A percentile compares a stretch with the other conserved stretches of the same genome.
phyloP scores from a whole-genome alignment of 2,113 vertebrate species.

The Macroglossus sobrinus region DNA sequence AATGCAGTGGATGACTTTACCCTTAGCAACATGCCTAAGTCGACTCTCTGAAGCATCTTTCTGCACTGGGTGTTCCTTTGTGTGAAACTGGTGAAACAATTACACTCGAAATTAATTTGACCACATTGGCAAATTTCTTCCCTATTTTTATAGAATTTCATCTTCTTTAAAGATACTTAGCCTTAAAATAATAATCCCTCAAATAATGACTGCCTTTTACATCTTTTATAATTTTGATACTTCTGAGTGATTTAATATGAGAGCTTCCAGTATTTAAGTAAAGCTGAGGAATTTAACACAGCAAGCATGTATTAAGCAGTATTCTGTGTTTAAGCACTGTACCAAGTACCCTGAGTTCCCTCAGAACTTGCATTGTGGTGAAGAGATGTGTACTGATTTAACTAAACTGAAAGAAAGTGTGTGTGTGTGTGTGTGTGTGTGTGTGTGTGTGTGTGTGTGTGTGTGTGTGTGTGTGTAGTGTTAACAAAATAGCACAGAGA shows the following conservation, averaged over 20 bases:
- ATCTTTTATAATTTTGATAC: neutral
- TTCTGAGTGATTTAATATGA: neutral
- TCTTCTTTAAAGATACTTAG: slow-evolving; percentile 30
- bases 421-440: neutral
- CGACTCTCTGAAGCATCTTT: neutral
- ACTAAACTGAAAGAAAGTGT: neutral
- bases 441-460: neutral
- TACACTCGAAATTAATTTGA: neutral
- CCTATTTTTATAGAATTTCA: neutral
- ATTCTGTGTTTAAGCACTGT: neutral
- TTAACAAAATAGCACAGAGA: neutral
- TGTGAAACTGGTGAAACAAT: neutral
- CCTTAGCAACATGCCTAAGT: neutral
- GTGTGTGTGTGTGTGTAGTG: too few relatives aligned
- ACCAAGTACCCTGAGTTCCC: neutral
- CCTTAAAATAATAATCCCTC: neutral
- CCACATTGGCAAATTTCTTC: neutral
- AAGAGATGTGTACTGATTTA: neutral
- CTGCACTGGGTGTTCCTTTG: neutral
- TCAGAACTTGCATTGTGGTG: neutral
- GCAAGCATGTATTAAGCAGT: neutral
- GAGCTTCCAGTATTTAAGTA: neutral
- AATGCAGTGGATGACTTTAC: neutral
- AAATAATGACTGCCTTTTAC: slow-evolving; percentile 2
- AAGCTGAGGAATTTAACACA: neutral